Conservation (phyloP, 2,797 vertebrate genomes). For the Melanotaenia pygmaea region DNA sequence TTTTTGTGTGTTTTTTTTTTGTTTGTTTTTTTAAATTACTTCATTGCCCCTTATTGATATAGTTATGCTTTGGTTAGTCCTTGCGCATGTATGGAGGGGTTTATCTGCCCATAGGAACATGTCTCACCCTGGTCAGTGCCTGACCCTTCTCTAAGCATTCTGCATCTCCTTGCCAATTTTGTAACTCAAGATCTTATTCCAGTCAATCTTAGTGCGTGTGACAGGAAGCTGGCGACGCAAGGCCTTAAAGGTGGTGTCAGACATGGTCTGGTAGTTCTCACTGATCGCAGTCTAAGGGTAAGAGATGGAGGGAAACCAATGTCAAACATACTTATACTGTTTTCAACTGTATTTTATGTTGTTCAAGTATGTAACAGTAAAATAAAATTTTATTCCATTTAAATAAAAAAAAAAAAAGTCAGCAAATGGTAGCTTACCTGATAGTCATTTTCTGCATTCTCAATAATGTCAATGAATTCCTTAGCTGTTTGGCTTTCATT, state of each 20-base stretch:
- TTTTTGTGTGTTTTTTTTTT: slow-evolving; percentile 12
- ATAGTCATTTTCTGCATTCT: slow-evolving; percentile 98
- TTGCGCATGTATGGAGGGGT: slow-evolving; percentile 57
- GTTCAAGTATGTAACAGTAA: not conserved
- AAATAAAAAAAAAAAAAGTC: not conserved
- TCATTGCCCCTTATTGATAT: slow-evolving; percentile 74
- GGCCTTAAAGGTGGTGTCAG: slow-evolving; percentile 99
- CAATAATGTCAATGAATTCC: slow-evolving; percentile 96
- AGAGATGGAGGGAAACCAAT: slow-evolving; percentile 2
- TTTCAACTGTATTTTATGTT: not conserved
- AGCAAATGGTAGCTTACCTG: slow-evolving; percentile 84
- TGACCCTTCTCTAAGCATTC: slow-evolving; percentile 86
- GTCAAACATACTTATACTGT: not conserved
- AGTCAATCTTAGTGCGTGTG: slow-evolving; percentile 99
- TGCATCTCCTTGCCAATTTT: slow-evolving; percentile 99
- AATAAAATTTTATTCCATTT: not conserved
- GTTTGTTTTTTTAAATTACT: slow-evolving; percentile 28
- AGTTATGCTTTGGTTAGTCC: slow-evolving; percentile 81
- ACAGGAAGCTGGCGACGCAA: slow-evolving; percentile 98
- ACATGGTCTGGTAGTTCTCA: slow-evolving; percentile 99
- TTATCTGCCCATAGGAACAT: slow-evolving; percentile 50
- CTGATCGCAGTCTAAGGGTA: slow-evolving; percentile 92
- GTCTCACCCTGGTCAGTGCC: slow-evolving; percentile 55
- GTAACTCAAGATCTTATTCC: slow-evolving; percentile 99
- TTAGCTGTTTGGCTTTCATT: slow-evolving; percentile 94